A percentile compares a stretch with the other conserved stretches of the same genome.
Conservation (phyloP, 2,797 vertebrate species). For the Oreonectes daqikongensis region DNA sequence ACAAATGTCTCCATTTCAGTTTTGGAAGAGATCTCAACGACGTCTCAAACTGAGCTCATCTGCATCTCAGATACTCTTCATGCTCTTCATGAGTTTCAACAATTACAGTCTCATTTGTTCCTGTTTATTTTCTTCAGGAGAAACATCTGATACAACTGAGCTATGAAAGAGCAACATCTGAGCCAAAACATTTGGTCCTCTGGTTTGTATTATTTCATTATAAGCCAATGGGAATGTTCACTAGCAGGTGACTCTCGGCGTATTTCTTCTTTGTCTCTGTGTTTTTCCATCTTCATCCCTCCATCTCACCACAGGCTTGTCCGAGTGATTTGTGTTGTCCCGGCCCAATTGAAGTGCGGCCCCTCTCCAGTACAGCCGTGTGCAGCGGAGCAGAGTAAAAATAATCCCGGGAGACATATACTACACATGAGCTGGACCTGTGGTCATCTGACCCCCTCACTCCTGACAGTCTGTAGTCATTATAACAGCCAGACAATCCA, state of each 20-base stretch:
- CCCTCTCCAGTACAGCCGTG: conserved; percentile 73
- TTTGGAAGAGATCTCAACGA: too few relatives aligned
- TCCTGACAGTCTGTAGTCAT: conserved; percentile 44
- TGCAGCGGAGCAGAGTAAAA: conserved; percentile 73
- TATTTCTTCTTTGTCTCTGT: conserved; percentile 15
- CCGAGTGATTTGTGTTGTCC: conserved; percentile 51
- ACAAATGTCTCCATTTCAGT: too few relatives aligned
- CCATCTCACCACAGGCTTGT: conserved; percentile 51
- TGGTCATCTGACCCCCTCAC: conserved; percentile 48
- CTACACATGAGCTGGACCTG: conserved; percentile 60
- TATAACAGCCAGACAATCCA: conserved; percentile 75
- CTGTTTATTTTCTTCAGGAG: too few relatives aligned
- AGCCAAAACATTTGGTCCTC: too few relatives aligned
- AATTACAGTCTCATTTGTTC: too few relatives aligned
- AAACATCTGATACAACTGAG: too few relatives aligned
- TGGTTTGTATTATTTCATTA: too few relatives aligned
- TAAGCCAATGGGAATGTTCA: too few relatives aligned
- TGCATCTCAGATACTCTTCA: too few relatives aligned
- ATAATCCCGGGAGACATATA: conserved; percentile 74
- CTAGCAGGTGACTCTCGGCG: conserved; percentile 26
- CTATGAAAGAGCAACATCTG: neutral
- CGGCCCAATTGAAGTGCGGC: conserved; percentile 75
- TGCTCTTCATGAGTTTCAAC: too few relatives aligned
- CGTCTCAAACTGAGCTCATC: too few relatives aligned
- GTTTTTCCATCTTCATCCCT: conserved; percentile 30